Base-by-base conservation (phyloP, 2,797 vertebrate species). In the Molossus alvarezi region DNA sequence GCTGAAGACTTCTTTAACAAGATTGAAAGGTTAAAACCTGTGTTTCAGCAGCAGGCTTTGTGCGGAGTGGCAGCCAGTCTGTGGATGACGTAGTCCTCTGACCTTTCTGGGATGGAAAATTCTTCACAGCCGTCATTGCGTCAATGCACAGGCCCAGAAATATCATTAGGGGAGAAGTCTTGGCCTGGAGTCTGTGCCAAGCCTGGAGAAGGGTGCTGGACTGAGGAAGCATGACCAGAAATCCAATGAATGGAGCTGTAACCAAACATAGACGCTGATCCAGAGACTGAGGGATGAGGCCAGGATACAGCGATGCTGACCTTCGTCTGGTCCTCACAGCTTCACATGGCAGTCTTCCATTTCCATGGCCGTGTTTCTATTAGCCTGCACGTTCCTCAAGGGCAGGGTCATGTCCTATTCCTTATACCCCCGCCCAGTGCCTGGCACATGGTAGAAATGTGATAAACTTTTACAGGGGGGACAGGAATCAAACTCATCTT, bases 101-200 rank as follows among this genome's bases (percentile, higher is more conserved):
- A 98, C 98, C 98, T 98, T 98, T 98, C 95, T 96, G 96, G 97
- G 95, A 98, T 90, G 92, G 89, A 97, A 93, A 97, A 97, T 98
- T 98, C 98, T 98, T 98, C 97, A 97, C 91, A 97, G 95, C 97
- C 98, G 98, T 98, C 98, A 98, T 88, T 97, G 95, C 90, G 37
- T 97, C 98, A 98, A 95, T 45, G 25, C 86, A 96, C 0, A 83
- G 97, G 98, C 88, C 95, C 97, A 97, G 98, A 94, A 98, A 97
- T 98, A 97, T 96, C 97, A 97, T 98, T 97, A 98, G 64, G 73
- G 89, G 93, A 98, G 97, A 93, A 41, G 91, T 94, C 92, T 94
- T 96, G 95, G 73, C 96, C 97, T 88, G 92, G 84, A 97, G 62
- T 58, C 53, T 62, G 58, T 88, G 92, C 95, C 94, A 96, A 97